A percentile compares a stretch with the other conserved stretches of the same genome.
Evolutionary conservation across 2,888 invertebrate genomes (phyloP).

Genomic region (Epinotia ramella): DNA sequence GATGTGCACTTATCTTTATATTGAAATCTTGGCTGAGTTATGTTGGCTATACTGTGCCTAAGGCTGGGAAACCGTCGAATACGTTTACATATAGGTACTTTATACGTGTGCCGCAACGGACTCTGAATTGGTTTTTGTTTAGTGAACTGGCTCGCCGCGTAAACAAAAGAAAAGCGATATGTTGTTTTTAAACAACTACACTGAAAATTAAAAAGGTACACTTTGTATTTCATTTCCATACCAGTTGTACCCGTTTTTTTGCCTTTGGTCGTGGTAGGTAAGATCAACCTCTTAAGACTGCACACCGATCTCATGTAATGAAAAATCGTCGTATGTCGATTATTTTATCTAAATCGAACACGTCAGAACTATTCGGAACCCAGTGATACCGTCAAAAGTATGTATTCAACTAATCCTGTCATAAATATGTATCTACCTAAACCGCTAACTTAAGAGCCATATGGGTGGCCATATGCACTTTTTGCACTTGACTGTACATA

Average conservation of each 20-base stretch:
- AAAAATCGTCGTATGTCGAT: no score
- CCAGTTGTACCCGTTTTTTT: no score
- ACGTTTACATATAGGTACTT: slow-evolving; percentile 4
- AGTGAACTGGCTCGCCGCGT: neutral
- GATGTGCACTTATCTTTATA: slow-evolving; percentile 72
- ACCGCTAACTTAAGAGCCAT: neutral
- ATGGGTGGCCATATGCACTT: neutral
- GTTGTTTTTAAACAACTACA: no score
- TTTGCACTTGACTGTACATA: neutral
- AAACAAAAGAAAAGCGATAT: neutral
- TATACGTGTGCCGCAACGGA: neutral
- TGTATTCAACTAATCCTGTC: no score
- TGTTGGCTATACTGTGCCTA: slow-evolving; percentile 42
- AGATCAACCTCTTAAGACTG: no score
- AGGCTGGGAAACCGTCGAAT: slow-evolving; percentile 14
- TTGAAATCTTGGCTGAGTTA: slow-evolving; percentile 70
- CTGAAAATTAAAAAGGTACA: no score
- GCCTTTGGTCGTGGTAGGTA: no score
- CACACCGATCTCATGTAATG: no score
- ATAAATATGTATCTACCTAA: neutral
- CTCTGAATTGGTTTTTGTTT: neutral
- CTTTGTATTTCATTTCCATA: no score
- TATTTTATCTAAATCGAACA: no score
- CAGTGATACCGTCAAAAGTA: no score
- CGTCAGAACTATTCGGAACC: no score